A percentile compares a stretch with the other conserved stretches of the same genome.
phyloP scores from a whole-genome alignment of 2,888 invertebrate species.

The Venusia cambrica region DNA sequence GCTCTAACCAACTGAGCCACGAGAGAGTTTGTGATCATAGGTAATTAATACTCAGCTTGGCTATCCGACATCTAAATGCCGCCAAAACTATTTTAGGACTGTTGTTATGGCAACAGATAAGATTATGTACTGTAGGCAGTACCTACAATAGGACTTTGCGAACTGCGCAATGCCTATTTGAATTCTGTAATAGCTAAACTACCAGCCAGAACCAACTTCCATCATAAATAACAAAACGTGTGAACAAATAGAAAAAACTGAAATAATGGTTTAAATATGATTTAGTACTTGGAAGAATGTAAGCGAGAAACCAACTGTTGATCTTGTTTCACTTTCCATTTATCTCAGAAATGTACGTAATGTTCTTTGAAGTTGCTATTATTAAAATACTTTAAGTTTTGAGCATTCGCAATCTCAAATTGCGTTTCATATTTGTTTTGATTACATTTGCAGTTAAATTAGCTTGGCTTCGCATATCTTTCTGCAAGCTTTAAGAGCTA shows the following conservation, averaged over 20 bases:
- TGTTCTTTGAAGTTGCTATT: constrained; percentile 19
- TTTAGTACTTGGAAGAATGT: constrained; percentile 29
- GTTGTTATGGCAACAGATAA: too few relatives aligned
- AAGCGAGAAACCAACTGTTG: constrained; percentile 28
- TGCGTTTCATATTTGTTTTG: constrained; percentile 17
- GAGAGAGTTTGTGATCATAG: too few relatives aligned
- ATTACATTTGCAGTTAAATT: constrained; percentile 13
- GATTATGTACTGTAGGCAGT: too few relatives aligned
- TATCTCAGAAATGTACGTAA: constrained; percentile 17
- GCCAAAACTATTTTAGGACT: too few relatives aligned
- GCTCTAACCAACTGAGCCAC: too few relatives aligned
- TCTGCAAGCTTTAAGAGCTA: too few relatives aligned
- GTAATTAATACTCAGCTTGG: too few relatives aligned
- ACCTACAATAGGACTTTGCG: too few relatives aligned
- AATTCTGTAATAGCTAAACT: too few relatives aligned
- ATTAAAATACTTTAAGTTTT: constrained; percentile 23
- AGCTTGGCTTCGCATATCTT: constrained; percentile 11
- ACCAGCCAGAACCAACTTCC: constrained; percentile 32
- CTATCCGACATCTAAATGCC: too few relatives aligned
- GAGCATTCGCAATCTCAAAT: constrained; percentile 11
- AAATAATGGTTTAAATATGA: constrained; percentile 38
- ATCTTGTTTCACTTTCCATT: constrained; percentile 16
- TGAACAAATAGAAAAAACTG: constrained; percentile 33
- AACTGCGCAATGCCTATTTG: too few relatives aligned
- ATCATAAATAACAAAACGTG: constrained; percentile 45